Evolutionary conservation across 2,797 vertebrate species (phyloP).

Genomic region (Channa striata): DNA sequence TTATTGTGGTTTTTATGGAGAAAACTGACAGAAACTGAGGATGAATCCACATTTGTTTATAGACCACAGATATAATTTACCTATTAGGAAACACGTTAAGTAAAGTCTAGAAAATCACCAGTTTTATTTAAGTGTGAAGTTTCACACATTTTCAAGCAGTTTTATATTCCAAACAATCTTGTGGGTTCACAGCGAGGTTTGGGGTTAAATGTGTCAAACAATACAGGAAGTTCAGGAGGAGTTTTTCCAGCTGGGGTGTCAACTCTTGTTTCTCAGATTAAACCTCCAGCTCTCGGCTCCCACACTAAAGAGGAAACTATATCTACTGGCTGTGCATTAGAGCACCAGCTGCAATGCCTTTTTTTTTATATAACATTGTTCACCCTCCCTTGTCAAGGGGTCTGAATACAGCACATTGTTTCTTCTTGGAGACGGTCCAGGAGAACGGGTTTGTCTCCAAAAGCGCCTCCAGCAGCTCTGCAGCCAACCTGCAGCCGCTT

Average conservation of each 20-base stretch:
- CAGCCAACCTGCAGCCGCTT: conserved; percentile 62
- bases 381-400: conserved; percentile 69
- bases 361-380: conserved; percentile 65
- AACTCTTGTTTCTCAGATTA: conserved; percentile 13
- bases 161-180: neutral
- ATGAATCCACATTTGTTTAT: too few species aligned
- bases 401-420: conserved; percentile 82
- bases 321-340: conserved; percentile 57
- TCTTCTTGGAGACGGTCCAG: conserved; percentile 73
- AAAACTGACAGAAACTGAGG: too few species aligned
- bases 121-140: neutral
- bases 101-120: neutral
- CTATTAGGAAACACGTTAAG: too few species aligned
- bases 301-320: conserved; percentile 43
- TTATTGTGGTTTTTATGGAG: too few species aligned
- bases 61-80: too few species aligned
- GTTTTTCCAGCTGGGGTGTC: conserved; percentile 32
- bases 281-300: conserved; percentile 23
- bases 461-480: conserved; percentile 72
- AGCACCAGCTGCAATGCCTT: conserved; percentile 64
- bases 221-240: conserved; percentile 12
- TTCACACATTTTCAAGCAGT: neutral
- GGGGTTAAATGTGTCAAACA: conserved; percentile 25
- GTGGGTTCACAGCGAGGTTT: neutral
- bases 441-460: conserved; percentile 64